Percentiles rank a stretch among this genome's conserved stretches.
Conservation (phyloP, 2,888 invertebrate species). For the Stegophylla sp. region DNA sequence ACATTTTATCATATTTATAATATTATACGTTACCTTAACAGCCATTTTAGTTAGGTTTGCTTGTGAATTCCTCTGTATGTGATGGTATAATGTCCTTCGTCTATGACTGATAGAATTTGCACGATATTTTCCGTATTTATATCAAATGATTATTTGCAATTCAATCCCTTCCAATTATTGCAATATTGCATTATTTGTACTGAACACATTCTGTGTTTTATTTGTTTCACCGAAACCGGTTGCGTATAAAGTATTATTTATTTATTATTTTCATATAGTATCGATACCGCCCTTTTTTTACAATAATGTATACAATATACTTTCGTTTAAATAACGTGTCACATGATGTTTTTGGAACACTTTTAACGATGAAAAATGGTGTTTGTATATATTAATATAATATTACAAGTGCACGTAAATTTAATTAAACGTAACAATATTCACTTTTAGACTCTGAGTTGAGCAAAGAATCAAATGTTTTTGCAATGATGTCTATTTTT, state of each 20-base stretch:
- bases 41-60: not conserved
- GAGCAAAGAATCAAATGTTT: too few relatives aligned
- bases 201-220: not conserved
- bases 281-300: not conserved
- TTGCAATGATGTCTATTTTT: too few relatives aligned
- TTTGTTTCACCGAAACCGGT: not conserved
- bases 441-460: too few relatives aligned
- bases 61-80: not conserved
- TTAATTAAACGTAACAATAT: too few relatives aligned
- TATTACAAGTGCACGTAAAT: too few relatives aligned
- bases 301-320: too few relatives aligned
- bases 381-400: too few relatives aligned
- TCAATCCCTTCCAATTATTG: slow-evolving; percentile 4
- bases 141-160: not conserved
- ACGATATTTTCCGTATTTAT: slow-evolving; percentile 15
- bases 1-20: too few relatives aligned
- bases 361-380: not conserved
- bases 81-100: not conserved
- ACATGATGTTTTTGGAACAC: not conserved
- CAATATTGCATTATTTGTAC: not conserved
- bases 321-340: too few relatives aligned
- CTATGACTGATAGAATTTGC: not conserved
- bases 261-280: not conserved
- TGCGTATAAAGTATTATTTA: not conserved
- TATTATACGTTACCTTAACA: not conserved